phyloP scores from a whole-genome alignment of 1,140 invertebrate genomes.

The Stegodyphus dumicola region DNA sequence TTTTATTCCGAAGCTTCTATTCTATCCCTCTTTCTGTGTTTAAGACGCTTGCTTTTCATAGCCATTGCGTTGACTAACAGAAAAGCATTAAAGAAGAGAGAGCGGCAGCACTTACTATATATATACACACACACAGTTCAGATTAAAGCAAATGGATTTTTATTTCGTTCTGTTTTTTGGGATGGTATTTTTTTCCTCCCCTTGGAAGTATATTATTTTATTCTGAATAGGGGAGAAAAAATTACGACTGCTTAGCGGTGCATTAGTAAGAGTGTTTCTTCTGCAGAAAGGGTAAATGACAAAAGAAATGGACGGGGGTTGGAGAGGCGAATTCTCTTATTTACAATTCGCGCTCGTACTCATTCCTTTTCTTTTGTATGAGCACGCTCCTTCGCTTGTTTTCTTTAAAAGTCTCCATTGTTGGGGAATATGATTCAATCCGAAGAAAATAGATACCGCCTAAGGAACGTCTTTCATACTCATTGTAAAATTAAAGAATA shows the following conservation, averaged over 20 bases:
- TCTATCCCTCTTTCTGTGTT: constrained; percentile 25
- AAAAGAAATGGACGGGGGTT: constrained; percentile 1
- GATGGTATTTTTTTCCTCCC: background rate
- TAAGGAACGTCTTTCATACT: background rate
- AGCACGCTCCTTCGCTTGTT: constrained; percentile 15
- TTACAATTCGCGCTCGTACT: constrained; percentile 30
- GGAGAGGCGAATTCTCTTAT: constrained; percentile 12
- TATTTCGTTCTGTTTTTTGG: constrained; percentile 36
- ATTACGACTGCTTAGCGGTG: constrained; percentile 49
- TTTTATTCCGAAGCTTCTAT: constrained; percentile 43
- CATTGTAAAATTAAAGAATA: background rate
- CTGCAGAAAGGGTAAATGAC: constrained; percentile 31
- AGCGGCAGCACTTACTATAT: background rate
- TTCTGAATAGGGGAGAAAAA: constrained; percentile 40
- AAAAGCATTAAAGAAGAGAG: constrained; percentile 31
- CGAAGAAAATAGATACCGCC: constrained; percentile 16
- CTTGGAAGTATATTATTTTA: constrained; percentile 47
- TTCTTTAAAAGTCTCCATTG: constrained; percentile 29
- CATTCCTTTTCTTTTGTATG: constrained; percentile 29
- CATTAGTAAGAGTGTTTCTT: constrained; percentile 56
- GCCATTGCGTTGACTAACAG: constrained; percentile 40
- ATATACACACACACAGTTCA: constrained; percentile 9
- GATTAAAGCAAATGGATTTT: constrained; percentile 59
- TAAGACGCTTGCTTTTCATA: constrained; percentile 52
- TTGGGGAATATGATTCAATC: constrained; percentile 40